Evolutionary conservation across 2,888 invertebrate species (phyloP).

Genomic region (Drosophila anceps): DNA sequence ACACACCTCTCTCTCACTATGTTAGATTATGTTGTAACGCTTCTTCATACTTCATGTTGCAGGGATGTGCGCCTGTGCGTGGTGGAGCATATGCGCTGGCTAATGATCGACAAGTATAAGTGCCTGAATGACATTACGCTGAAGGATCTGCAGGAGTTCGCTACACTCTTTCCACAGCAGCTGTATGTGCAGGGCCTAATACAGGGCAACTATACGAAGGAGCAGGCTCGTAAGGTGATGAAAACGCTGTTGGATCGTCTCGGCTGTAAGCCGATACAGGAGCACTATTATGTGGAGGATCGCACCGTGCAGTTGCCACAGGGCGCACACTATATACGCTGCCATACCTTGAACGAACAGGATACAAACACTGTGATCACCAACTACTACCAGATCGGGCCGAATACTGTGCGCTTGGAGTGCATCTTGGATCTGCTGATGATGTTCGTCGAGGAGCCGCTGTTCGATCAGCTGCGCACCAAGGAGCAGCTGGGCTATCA

Average conservation of each 20-base stretch:
- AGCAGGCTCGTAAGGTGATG: slow-evolving; percentile 88
- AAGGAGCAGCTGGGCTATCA: slow-evolving; percentile 96
- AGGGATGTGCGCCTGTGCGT: slow-evolving; percentile 90
- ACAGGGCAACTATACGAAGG: slow-evolving; percentile 92
- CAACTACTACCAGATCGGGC: slow-evolving; percentile 94
- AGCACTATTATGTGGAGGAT: slow-evolving; percentile 86
- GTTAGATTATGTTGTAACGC: not conserved
- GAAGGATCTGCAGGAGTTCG: slow-evolving; percentile 88
- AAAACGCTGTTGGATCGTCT: slow-evolving; percentile 87
- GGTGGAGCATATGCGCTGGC: slow-evolving; percentile 89
- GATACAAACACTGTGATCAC: slow-evolving; percentile 93
- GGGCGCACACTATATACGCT: slow-evolving; percentile 89
- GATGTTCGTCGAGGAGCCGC: slow-evolving; percentile 94
- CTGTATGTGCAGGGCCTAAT: slow-evolving; percentile 91
- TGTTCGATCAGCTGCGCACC: slow-evolving; percentile 94
- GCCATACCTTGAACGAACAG: slow-evolving; percentile 89
- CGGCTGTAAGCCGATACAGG: slow-evolving; percentile 85
- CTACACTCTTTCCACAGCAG: slow-evolving; percentile 87
- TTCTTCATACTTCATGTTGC: too few species aligned
- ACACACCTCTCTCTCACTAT: not conserved
- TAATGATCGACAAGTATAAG: slow-evolving; percentile 89
- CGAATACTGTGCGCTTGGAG: slow-evolving; percentile 87
- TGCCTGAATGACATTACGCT: slow-evolving; percentile 87
- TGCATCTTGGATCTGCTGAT: slow-evolving; percentile 91
- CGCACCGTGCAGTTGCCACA: slow-evolving; percentile 89